Conservation (phyloP, 2,113 vertebrate species). For the Triplophysa dalaica region DNA sequence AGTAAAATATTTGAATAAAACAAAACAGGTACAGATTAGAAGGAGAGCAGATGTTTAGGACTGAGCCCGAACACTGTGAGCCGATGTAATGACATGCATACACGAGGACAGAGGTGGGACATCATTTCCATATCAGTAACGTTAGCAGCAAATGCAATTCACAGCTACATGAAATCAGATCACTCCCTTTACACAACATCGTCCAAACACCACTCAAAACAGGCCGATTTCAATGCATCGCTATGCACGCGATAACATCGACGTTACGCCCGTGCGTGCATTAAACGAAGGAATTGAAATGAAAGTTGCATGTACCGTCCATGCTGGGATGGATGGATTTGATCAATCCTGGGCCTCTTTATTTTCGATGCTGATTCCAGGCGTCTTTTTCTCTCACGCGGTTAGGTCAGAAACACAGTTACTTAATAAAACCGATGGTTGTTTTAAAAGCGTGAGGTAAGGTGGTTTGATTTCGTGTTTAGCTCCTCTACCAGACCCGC, state of each 20-base stretch:
- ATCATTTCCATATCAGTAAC: background rate
- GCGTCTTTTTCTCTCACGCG: slow-evolving; percentile 6
- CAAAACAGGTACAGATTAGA: background rate
- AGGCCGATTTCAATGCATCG: too few species aligned
- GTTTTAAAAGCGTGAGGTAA: background rate
- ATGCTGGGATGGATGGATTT: slow-evolving; percentile 34
- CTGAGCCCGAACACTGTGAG: background rate
- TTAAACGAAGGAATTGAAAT: background rate
- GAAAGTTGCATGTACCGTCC: slow-evolving; percentile 24
- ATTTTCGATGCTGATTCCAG: slow-evolving; percentile 7
- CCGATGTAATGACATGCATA: background rate
- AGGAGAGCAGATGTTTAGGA: background rate
- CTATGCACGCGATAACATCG: background rate
- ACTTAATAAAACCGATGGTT: background rate
- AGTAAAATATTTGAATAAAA: background rate
- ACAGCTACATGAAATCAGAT: background rate
- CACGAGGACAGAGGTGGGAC: slow-evolving; percentile 27
- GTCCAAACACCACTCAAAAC: too few species aligned
- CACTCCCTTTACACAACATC: background rate
- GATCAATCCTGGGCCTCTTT: slow-evolving; percentile 30
- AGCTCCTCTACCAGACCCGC: slow-evolving; percentile 14
- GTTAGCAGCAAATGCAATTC: background rate
- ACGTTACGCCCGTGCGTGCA: background rate
- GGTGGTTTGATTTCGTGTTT: slow-evolving; percentile 16
- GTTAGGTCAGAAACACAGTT: background rate